Percentiles rank a stretch among this genome's conserved stretches.
These are phyloP conservation scores for Gonioctena quinquepunctata DNA, from an alignment of 1,140 invertebrate genomes.

Conservation along the genomic window DNA sequence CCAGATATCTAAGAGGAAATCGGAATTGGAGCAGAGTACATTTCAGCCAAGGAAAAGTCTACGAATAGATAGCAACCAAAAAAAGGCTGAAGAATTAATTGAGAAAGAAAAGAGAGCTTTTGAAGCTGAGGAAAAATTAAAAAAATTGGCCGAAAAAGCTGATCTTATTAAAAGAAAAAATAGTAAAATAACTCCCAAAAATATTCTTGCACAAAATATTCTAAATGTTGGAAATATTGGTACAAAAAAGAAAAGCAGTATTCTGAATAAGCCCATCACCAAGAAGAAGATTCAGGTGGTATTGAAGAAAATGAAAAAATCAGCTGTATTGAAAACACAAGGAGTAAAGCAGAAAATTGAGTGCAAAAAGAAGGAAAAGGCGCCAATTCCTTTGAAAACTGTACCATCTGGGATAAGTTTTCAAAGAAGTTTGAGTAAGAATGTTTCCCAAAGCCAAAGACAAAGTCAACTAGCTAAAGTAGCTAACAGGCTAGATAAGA, in stretches of 20 bases:
- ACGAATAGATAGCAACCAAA: conserved; percentile 31
- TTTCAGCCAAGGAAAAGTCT: conserved; percentile 30
- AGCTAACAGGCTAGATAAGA: background rate
- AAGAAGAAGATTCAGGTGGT: conserved; percentile 29
- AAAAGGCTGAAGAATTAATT: conserved; percentile 11
- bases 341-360: background rate
- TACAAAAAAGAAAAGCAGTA: conserved; percentile 25
- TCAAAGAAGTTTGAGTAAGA: conserved; percentile 21
- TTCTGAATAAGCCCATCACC: conserved; percentile 13
- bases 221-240: conserved; percentile 27
- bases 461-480: background rate
- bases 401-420: conserved; percentile 17
- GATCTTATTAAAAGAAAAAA: conserved; percentile 18
- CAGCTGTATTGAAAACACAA: background rate
- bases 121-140: conserved; percentile 33
- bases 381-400: background rate
- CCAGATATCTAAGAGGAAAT: conserved; percentile 18
- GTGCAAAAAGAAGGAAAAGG: background rate
- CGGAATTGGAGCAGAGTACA: conserved; percentile 6
- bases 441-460: conserved; percentile 12
- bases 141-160: conserved; percentile 30
- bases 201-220: conserved; percentile 19
- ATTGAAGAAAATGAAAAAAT: conserved; percentile 24
- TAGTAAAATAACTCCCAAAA: background rate
- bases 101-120: conserved; percentile 22